Evolutionary conservation across 2,888 invertebrate genomes (phyloP), one percentile per base, ranked within the genome.

Genomic region (Neria commutata): DNA sequence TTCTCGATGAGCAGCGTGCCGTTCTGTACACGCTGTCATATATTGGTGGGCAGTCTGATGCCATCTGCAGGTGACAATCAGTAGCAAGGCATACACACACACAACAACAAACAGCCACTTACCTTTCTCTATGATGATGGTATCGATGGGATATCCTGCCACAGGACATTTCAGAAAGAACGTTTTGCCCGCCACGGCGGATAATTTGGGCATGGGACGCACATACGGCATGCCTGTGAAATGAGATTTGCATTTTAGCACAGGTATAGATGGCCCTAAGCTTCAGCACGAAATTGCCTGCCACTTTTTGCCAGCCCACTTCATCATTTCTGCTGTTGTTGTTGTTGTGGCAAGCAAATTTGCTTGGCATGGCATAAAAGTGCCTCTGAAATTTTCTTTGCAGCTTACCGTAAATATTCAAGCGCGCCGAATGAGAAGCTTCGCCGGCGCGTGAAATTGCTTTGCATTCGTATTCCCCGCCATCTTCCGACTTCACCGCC

Each of bases 71-170:
- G 33, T 26, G 48, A 11, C 48, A 53, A 19, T 16, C 8, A 14
- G 21, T 1, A 37, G 17, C 19, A 21, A 2, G 1, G 42, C 26
- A 40, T 42, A 23, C 8, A 47, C n/a, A 33, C 5, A 33, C 24
- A 34, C 17, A 54, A 14, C 3, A 6, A 54, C 46, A 60, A 11
- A 29, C 2, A 16, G 37, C n/a, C 24, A 71, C 83, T 83, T 80
- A 92, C 93, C 91, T 86, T 92, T 89, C 79, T 93, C 93, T 92
- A 95, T 95, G 14, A 87, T 88, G 70, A 93, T 89, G 49, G 88
- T 87, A 75, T 92, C 91, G 63, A 94, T 92, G 5, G 94, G 94
- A 81, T 90, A 94, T 11, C 94, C 94, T 50, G 92, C 93, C n/a
- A 91, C 92, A 1, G 94, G 94, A 74, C 94, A 94, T 81, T 92